These are phyloP conservation scores for Capitulum mitella DNA, from an alignment of 2,888 invertebrate species.

Conservation along the genomic window DNA sequence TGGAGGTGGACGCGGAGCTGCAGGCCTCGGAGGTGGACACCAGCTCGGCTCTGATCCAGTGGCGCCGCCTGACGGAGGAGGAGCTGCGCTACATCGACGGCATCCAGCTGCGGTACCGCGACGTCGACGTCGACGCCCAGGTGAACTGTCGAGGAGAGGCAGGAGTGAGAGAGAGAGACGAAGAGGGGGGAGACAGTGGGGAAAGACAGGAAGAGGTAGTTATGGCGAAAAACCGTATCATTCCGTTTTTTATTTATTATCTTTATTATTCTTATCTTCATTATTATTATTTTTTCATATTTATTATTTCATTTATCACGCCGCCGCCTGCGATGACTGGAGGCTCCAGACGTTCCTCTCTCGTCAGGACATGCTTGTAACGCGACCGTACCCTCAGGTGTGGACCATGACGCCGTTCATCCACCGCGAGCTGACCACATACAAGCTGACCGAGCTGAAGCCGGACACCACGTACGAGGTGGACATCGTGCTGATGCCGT, in stretches of 20 bases:
- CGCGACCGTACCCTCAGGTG: slow-evolving; percentile 50
- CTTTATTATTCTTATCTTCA: too few species aligned
- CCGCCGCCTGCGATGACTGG: too few species aligned
- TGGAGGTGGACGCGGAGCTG: slow-evolving; percentile 64
- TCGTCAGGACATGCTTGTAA: too few species aligned
- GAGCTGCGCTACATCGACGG: slow-evolving; percentile 80
- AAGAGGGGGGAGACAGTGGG: too few species aligned
- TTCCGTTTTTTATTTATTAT: too few species aligned
- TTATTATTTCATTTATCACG: too few species aligned
- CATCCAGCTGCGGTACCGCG: slow-evolving; percentile 76
- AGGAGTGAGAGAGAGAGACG: too few species aligned
- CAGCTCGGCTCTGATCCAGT: slow-evolving; percentile 66
- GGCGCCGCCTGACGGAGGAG: slow-evolving; percentile 72
- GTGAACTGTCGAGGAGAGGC: too few species aligned
- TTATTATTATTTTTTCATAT: too few species aligned
- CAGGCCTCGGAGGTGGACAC: slow-evolving; percentile 66
- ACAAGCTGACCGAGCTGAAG: slow-evolving; percentile 66
- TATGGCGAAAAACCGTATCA: too few species aligned
- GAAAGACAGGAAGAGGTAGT: too few species aligned
- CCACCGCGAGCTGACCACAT: slow-evolving; percentile 69
- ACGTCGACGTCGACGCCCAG: slow-evolving; percentile 53
- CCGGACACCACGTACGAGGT: slow-evolving; percentile 74
- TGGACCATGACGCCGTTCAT: slow-evolving; percentile 77
- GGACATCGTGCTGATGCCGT: slow-evolving; percentile 73
- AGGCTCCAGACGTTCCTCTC: too few species aligned